These are phyloP conservation scores for Cynodonichthys magdalenae DNA, from an alignment of 2,797 vertebrate genomes.

Conservation along the genomic window DNA sequence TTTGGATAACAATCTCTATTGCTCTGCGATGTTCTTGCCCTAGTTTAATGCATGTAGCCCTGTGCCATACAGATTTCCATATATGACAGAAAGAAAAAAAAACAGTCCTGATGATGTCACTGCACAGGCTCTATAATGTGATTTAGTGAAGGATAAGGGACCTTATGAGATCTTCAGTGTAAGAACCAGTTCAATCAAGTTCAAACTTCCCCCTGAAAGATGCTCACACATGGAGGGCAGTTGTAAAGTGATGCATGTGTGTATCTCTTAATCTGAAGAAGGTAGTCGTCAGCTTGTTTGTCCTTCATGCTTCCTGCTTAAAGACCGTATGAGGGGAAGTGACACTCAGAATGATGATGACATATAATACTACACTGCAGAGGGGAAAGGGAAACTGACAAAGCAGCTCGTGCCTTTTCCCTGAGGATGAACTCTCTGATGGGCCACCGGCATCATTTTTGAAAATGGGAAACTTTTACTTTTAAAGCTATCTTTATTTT, in stretches of 20 bases:
- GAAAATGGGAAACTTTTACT: slow-evolving; percentile 1
- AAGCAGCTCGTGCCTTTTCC: slow-evolving; percentile 37
- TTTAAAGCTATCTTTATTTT: too few species aligned
- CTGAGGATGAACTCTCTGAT: slow-evolving; percentile 13
- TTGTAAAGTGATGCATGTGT: slow-evolving; percentile 49
- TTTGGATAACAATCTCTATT: too few species aligned
- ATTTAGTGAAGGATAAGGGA: slow-evolving; percentile 14
- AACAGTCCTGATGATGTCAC: too few species aligned
- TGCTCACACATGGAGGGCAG: slow-evolving; percentile 7
- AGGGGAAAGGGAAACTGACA: slow-evolving; percentile 45
- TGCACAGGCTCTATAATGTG: slow-evolving; percentile 2
- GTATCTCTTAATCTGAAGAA: slow-evolving; percentile 68
- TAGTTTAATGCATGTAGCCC: too few species aligned
- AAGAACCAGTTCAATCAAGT: slow-evolving; percentile 12
- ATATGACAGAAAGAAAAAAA: too few species aligned
- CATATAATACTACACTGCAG: slow-evolving; percentile 80
- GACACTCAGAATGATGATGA: slow-evolving; percentile 75
- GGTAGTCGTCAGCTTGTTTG: slow-evolving; percentile 72
- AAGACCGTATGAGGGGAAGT: slow-evolving; percentile 66
- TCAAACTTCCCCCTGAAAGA: slow-evolving; percentile 38
- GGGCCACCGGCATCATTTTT: slow-evolving; percentile 1
- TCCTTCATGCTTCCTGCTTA: slow-evolving; percentile 80
- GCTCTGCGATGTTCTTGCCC: too few species aligned
- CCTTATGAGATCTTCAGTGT: background rate
- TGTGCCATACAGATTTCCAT: too few species aligned